Percentiles rank a stretch among this genome's conserved stretches.
Conservation (phyloP, 1,140 invertebrate genomes). For the Sitobion miscanthi region DNA sequence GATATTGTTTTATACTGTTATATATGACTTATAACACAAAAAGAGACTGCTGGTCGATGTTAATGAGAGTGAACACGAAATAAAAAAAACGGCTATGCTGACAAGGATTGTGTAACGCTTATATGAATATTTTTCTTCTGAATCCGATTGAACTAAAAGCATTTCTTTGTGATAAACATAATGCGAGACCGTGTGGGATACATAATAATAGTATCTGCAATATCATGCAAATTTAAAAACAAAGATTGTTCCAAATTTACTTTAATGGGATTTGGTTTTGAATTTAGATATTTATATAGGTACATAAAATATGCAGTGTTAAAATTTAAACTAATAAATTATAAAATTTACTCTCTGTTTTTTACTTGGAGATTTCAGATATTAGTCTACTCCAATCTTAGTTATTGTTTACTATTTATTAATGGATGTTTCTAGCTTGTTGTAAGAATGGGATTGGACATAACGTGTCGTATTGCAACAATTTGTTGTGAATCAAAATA, state of each 20-base stretch:
- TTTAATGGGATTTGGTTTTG: not conserved
- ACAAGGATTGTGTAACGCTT: conserved; percentile 28
- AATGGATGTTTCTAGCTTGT: not conserved
- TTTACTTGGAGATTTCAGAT: not conserved
- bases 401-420: not conserved
- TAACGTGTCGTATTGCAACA: no score
- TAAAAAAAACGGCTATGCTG: not conserved
- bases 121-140: not conserved
- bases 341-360: not conserved
- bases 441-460: no score
- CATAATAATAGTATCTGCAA: not conserved
- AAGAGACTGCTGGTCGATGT: not conserved
- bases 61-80: conserved; percentile 12
- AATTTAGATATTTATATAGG: not conserved
- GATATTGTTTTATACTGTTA: conserved; percentile 21
- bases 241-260: not conserved
- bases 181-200: not conserved
- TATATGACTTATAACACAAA: not conserved
- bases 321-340: not conserved
- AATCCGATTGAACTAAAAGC: conserved; percentile 8
- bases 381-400: not conserved
- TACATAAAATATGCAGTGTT: not conserved
- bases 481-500: no score
- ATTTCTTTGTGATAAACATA: conserved; percentile 23
- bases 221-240: not conserved